Percentiles rank a stretch among this genome's conserved stretches.
phyloP scores from a whole-genome alignment of 2,797 vertebrate genomes.

The Cyclura pinguis region DNA sequence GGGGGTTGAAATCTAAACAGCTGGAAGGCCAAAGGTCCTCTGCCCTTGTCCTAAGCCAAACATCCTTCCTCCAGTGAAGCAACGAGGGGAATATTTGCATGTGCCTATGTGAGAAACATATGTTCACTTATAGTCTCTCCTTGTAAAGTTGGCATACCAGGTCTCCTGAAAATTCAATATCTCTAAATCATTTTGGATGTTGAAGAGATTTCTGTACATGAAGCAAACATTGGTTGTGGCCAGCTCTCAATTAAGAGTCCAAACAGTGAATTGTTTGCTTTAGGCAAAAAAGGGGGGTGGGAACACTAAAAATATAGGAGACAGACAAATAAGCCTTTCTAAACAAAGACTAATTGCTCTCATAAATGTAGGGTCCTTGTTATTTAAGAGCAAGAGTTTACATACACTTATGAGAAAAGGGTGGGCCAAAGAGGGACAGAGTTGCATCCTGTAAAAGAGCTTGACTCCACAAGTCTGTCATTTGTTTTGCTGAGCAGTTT shows the following conservation, averaged over 20 bases:
- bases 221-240: slow-evolving; percentile 64
- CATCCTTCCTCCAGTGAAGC: slow-evolving; percentile 10
- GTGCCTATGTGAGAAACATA: slow-evolving; percentile 24
- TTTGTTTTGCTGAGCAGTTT: slow-evolving; percentile 78
- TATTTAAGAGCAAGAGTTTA: slow-evolving; percentile 78
- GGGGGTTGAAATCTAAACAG: neutral
- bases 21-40: neutral
- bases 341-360: slow-evolving; percentile 78
- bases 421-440: slow-evolving; percentile 60
- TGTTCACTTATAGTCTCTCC: slow-evolving; percentile 30
- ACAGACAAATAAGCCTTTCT: slow-evolving; percentile 76
- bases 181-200: slow-evolving; percentile 31
- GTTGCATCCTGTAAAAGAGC: slow-evolving; percentile 74
- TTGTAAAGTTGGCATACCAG: slow-evolving; percentile 19
- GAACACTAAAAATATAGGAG: slow-evolving; percentile 72
- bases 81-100: slow-evolving; percentile 39
- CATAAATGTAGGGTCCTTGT: slow-evolving; percentile 77
- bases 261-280: slow-evolving; percentile 74
- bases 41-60: neutral
- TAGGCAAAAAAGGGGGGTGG: slow-evolving; percentile 60
- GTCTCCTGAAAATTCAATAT: slow-evolving; percentile 38
- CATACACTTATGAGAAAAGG: slow-evolving; percentile 80
- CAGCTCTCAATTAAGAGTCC: slow-evolving; percentile 73
- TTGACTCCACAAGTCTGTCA: slow-evolving; percentile 75
- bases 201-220: slow-evolving; percentile 59